Conservation (phyloP, 2,113 vertebrate species). For the Melanerpes formicivorus region DNA sequence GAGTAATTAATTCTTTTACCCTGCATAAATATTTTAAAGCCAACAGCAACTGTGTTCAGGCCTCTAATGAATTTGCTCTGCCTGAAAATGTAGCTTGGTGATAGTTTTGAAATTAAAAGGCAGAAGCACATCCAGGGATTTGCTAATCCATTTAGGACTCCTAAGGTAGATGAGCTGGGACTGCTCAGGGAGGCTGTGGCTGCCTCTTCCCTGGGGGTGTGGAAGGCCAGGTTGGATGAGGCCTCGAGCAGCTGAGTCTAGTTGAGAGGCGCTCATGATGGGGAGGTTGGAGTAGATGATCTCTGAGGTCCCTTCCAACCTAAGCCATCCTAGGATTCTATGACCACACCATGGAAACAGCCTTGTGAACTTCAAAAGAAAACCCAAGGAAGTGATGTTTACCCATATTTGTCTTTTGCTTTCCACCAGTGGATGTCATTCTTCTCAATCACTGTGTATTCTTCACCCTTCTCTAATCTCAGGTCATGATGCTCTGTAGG, state of each 20-base stretch:
- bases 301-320: too few species aligned
- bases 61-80: not conserved
- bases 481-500: slow-evolving; percentile 88
- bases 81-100: not conserved
- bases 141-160: not conserved
- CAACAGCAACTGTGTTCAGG: not conserved
- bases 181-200: not conserved
- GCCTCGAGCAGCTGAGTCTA: too few species aligned
- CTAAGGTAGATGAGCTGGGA: not conserved
- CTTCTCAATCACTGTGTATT: slow-evolving; percentile 90
- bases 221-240: too few species aligned
- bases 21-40: not conserved
- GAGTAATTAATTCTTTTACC: not conserved
- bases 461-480: slow-evolving; percentile 82
- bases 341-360: not conserved
- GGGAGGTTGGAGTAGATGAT: too few species aligned
- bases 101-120: not conserved
- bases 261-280: too few species aligned
- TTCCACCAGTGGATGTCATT: slow-evolving; percentile 91
- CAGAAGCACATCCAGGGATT: not conserved
- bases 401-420: slow-evolving; percentile 88
- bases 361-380: not conserved
- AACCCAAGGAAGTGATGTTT: slow-evolving; percentile 11
- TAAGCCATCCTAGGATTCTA: too few species aligned
- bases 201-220: too few species aligned